Base-by-base conservation (phyloP, 2,797 vertebrate genomes). In the Oreochromis mossambicus region DNA sequence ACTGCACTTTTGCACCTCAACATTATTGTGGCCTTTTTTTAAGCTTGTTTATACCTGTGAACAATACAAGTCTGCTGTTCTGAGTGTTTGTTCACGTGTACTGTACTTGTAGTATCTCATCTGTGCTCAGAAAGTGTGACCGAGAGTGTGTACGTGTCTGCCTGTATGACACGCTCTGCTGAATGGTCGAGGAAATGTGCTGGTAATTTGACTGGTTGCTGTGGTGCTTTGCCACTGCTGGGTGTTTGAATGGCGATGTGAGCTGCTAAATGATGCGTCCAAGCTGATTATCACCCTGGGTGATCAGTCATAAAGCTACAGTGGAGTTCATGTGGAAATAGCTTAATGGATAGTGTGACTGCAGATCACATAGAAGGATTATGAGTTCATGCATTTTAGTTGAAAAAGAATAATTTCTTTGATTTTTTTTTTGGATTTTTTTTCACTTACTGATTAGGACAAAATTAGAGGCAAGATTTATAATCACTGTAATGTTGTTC, bases 231-330 rank as follows among this genome's bases (percentile, higher is more conserved):
- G 70, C 61, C 32, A 5, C 83, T 15, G 70, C 80, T 88, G 76
- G 56, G 83, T 81, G 52, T 82, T 86, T 68, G 56, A 79, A 86
- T 58, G 24, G 41, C 77, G 58, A 81, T 84, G 54, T 85, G 78
- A 87, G 83, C 78, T 81, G 89, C 73, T 92, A 86, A 92, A 89
- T 91, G 88, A 91, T 89, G 88, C 68, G 61, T 77, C 83, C 50
- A 68, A 58, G 61, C 41, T 51, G 68, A 92, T 92, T 89, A 92
- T 88, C 78, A 43, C 63, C 75, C 15, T 8, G 41, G 78, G 80
- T 83, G 82, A 88, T 89, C 68, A 21, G 70, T 83, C 80, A 52
- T 75, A 83, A 83, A 86, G 75, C 54, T n/a, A 21, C 70, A 80
- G 32, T 70, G 29, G 17, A 58, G 61, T 29, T 80, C 5, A 84